phyloP scores from a whole-genome alignment of 2,113 vertebrate genomes.

The Pseudopipra pipra region DNA sequence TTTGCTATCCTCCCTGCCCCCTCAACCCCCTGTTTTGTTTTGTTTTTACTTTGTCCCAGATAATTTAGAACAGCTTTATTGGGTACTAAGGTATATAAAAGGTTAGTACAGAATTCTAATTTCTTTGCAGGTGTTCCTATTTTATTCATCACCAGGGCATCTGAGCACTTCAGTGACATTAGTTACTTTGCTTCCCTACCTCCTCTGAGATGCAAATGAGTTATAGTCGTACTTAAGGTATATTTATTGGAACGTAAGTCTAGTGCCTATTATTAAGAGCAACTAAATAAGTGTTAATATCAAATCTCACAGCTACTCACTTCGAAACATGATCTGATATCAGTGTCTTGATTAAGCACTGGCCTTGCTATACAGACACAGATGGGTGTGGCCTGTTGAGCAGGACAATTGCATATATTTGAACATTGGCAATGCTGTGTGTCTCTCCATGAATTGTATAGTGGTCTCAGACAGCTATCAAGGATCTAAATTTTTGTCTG shows the following conservation, averaged over 20 bases:
- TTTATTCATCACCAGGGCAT: not conserved
- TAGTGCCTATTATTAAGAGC: not conserved
- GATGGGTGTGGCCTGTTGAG: too few species aligned
- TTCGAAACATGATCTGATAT: not conserved
- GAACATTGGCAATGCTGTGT: not conserved
- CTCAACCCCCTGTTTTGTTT: too few species aligned
- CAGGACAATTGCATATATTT: not conserved
- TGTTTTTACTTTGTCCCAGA: not conserved
- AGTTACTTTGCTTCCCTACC: not conserved
- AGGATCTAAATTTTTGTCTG: not conserved
- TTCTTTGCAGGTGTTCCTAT: not conserved
- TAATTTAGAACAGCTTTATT: not conserved
- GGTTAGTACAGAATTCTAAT: not conserved
- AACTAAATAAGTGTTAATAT: not conserved
- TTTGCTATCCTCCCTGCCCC: accelerated
- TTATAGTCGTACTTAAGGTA: not conserved
- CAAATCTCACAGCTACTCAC: not conserved
- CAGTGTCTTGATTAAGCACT: not conserved
- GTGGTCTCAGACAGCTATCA: not conserved
- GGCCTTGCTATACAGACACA: not conserved
- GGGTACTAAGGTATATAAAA: not conserved
- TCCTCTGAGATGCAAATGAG: not conserved
- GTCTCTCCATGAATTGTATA: not conserved
- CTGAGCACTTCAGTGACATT: not conserved
- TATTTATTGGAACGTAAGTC: not conserved